Base-by-base conservation (phyloP, 2,113 vertebrate genomes). In the Muscicapa adusta region DNA sequence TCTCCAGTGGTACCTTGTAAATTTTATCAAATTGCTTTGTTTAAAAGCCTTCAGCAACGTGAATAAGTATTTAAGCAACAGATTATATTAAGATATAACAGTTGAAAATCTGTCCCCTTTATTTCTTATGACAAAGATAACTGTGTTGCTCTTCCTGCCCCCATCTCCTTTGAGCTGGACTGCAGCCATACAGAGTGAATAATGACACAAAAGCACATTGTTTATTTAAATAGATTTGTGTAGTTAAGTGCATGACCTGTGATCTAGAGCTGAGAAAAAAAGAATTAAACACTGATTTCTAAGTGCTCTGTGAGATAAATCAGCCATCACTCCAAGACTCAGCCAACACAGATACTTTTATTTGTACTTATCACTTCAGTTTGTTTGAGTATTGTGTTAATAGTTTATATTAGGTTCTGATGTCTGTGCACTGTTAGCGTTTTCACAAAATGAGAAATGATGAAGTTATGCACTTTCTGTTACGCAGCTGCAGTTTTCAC, bases 181-280 rank as follows among this genome's bases (percentile, higher is more conserved):
- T 50, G 18, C 66, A 74, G 71, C 68, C 82, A 79, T 14, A 7
- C 12, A 24, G 43, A 72, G 45, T 67, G 90, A 95, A 81, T 91
- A 95, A 89, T 91, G 81, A 77, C 28, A 43, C 24, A 63, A 40
- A 85, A 77, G 57, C 15, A 61, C 48, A 65, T 67, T 83, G 78
- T 94, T 97, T 96, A 80, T 94, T 96, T 91, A 93, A 94, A 96
- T 96, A 85, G 65, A 81, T 85, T 92, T 85, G 60, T 81, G 80
- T 88, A 68, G 75, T 82, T 88, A 96, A 92, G 56, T 78, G 60
- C 47, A 36, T 68, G 62, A 78, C 85, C 94, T 94, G 62, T 85
- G 86, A 88, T 60, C 79, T 40, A 90, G 45, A 96, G 54, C 66
- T 83, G 80, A 91, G 81, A 82, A 93, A 91, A 90, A 72, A 85